phyloP scores from a whole-genome alignment of 2,113 vertebrate species.

The Malurus melanocephalus region DNA sequence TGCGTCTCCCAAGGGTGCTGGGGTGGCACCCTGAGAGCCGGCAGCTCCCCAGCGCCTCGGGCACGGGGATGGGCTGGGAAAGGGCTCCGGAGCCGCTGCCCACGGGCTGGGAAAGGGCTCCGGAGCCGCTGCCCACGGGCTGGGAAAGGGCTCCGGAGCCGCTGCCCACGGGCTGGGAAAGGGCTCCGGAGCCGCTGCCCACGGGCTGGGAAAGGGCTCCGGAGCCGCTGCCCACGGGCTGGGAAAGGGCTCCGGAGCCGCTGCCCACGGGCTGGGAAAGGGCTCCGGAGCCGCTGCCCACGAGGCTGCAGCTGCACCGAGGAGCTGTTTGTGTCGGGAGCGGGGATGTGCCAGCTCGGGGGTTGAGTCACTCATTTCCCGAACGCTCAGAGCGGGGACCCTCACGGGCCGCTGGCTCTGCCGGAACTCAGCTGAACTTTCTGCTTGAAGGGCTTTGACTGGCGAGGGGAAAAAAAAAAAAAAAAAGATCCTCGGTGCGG shows the following conservation, averaged over 20 bases:
- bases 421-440: conserved; percentile 43
- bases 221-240: not conserved
- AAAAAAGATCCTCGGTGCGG: not conserved
- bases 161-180: not conserved
- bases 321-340: not conserved
- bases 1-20: accelerated
- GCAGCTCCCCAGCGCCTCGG: not conserved
- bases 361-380: conserved; percentile 4
- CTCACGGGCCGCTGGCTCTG: not conserved
- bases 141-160: too few relatives aligned
- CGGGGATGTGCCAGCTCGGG: conserved; percentile 15
- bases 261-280: not conserved
- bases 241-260: not conserved
- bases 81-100: not conserved
- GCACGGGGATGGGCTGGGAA: not conserved
- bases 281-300: not conserved
- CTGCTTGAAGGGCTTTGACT: conserved; percentile 40
- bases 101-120: not conserved
- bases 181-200: too few relatives aligned
- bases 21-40: not conserved
- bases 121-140: too few relatives aligned
- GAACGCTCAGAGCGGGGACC: not conserved
- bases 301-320: not conserved
- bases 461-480: not conserved
- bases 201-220: not conserved